These are phyloP conservation scores for Labia minor DNA, from an alignment of 2,888 invertebrate species.

Conservation along the genomic window DNA sequence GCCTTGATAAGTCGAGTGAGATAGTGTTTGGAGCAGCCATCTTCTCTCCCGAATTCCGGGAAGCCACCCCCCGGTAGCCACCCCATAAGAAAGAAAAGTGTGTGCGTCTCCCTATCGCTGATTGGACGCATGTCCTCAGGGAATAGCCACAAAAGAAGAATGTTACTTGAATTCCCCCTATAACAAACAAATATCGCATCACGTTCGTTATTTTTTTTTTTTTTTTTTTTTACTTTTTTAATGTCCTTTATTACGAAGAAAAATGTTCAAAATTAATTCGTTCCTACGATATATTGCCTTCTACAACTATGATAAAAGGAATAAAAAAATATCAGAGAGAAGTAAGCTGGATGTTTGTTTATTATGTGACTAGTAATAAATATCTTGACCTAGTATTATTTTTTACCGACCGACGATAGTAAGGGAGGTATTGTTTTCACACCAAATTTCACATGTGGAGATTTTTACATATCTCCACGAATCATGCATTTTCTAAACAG, in stretches of 20 bases:
- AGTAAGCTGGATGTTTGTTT: background rate
- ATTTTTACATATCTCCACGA: too few species aligned
- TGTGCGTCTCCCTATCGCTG: background rate
- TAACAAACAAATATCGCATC: too few species aligned
- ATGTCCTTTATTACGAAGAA: background rate
- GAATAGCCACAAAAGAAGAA: background rate
- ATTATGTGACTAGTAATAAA: background rate
- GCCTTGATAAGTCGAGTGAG: background rate
- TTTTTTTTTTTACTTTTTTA: background rate
- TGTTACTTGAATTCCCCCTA: too few species aligned
- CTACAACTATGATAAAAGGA: background rate
- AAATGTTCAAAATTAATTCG: background rate
- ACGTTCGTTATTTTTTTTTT: too few species aligned
- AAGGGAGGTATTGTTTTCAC: too few species aligned
- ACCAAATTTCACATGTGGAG: too few species aligned
- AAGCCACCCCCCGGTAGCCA: background rate
- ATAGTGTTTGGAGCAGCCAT: background rate
- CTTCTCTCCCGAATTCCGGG: background rate
- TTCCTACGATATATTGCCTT: background rate
- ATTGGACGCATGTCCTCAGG: conserved; percentile 7
- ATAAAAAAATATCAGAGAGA: background rate
- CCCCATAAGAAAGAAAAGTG: background rate
- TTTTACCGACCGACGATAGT: too few species aligned
- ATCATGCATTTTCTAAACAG: too few species aligned
- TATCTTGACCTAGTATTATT: background rate